These are phyloP conservation scores for Anastatus disparis DNA, from an alignment of 1,140 invertebrate species.

Conservation along the genomic window DNA sequence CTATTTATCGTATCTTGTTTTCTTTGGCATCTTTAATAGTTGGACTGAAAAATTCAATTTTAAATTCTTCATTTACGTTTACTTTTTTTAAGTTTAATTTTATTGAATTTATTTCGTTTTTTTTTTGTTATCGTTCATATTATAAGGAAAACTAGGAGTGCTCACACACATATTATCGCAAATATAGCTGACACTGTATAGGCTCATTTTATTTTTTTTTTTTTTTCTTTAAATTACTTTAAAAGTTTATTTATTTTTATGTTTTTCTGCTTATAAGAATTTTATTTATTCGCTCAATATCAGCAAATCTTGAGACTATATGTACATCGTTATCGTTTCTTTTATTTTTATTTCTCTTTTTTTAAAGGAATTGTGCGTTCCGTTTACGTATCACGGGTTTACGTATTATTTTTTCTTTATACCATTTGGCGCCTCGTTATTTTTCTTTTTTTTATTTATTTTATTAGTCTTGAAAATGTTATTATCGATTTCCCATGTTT, in stretches of 20 bases:
- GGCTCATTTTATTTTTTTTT: not conserved
- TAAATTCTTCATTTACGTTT: constrained; percentile 1
- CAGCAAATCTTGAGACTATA: constrained; percentile 12
- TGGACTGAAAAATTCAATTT: not conserved
- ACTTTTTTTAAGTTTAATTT: no score
- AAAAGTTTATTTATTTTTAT: constrained; percentile 16
- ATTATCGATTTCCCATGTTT: not conserved
- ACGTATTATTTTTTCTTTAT: not conserved
- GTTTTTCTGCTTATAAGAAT: not conserved
- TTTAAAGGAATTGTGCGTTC: constrained; percentile 38
- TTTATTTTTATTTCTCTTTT: not conserved
- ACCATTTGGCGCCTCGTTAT: not conserved
- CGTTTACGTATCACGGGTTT: constrained; percentile 33
- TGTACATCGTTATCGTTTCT: constrained; percentile 22
- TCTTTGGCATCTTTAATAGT: not conserved
- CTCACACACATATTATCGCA: not conserved
- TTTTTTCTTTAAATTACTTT: not conserved
- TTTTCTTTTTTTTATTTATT: not conserved
- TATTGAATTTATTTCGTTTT: not conserved
- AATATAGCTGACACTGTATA: not conserved
- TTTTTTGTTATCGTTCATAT: not conserved
- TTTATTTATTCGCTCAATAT: constrained; percentile 1
- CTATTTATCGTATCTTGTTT: no score
- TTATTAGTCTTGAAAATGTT: not conserved
- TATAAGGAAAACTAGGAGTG: constrained; percentile 9